Evolutionary conservation across 1,140 invertebrate species (phyloP).

Genomic region (Branchinecta lindahli): DNA sequence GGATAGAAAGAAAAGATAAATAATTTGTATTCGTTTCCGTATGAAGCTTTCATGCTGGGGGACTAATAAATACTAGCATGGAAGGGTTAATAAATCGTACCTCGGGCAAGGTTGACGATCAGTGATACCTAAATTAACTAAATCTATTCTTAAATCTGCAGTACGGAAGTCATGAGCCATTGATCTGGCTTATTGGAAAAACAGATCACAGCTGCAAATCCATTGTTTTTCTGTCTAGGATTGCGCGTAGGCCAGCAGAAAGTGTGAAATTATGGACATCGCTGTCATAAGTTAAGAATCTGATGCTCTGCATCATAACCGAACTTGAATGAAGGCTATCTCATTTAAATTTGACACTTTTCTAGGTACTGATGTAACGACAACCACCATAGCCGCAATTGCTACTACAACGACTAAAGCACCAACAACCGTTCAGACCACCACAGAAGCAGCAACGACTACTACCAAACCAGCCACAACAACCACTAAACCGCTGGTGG

Average conservation of each 20-base stretch:
- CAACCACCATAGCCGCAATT: neutral
- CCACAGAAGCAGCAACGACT: neutral
- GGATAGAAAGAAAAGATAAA: neutral
- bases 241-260: too few relatives aligned
- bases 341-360: neutral
- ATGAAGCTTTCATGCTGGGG: neutral
- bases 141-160: too few relatives aligned
- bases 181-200: too few relatives aligned
- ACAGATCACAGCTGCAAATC: too few relatives aligned
- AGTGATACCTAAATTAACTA: too few relatives aligned
- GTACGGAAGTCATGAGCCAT: too few relatives aligned
- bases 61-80: neutral
- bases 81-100: neutral
- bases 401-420: constrained; percentile 3
- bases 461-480: constrained; percentile 11
- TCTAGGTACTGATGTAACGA: neutral
- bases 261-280: too few relatives aligned
- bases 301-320: too few relatives aligned
- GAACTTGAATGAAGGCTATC: neutral
- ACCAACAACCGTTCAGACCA: too few relatives aligned
- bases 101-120: neutral
- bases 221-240: too few relatives aligned
- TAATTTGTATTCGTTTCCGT: neutral
- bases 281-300: too few relatives aligned
- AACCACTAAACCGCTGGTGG: neutral